Conservation (phyloP, 2,888 invertebrate genomes). For the Scaptodrosophila latifasciaeformis region DNA sequence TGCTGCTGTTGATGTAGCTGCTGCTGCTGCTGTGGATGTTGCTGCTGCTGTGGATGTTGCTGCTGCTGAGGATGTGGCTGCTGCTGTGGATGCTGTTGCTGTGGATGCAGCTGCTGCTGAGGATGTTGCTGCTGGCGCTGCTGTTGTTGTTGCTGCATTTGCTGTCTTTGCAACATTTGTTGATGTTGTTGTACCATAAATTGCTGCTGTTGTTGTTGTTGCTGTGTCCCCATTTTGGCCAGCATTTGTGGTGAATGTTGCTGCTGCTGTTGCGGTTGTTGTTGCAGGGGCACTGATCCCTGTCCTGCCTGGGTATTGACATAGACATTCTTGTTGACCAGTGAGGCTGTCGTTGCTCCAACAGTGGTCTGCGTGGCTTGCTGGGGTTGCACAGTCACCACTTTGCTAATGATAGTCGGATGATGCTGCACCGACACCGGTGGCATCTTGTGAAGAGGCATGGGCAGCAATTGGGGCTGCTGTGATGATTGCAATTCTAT, state of each 20-base stretch:
- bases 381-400: conserved; percentile 70
- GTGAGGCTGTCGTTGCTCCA: conserved; percentile 41
- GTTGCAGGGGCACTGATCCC: conserved; percentile 28
- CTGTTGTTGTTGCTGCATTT: conserved; percentile 49
- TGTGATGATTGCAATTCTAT: conserved; percentile 48
- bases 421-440: conserved; percentile 60
- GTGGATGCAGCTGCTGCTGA: conserved; percentile 17
- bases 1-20: conserved; percentile 37
- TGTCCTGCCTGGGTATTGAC: conserved; percentile 38
- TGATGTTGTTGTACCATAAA: conserved; percentile 56
- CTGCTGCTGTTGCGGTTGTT: conserved; percentile 36
- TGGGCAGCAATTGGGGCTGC: conserved; percentile 52
- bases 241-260: conserved; percentile 67
- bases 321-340: conserved; percentile 46
- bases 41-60: conserved; percentile 38
- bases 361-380: conserved; percentile 65
- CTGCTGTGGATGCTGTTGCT: conserved; percentile 25
- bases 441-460: conserved; percentile 66
- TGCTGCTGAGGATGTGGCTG: conserved; percentile 42
- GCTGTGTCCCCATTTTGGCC: conserved; percentile 60
- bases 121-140: conserved; percentile 33
- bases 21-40: conserved; percentile 24
- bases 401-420: conserved; percentile 71
- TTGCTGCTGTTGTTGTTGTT: conserved; percentile 48
- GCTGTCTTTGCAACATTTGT: conserved; percentile 71